These are phyloP conservation scores for Cydia strobilella DNA, from an alignment of 1,140 invertebrate genomes.

Conservation along the genomic window DNA sequence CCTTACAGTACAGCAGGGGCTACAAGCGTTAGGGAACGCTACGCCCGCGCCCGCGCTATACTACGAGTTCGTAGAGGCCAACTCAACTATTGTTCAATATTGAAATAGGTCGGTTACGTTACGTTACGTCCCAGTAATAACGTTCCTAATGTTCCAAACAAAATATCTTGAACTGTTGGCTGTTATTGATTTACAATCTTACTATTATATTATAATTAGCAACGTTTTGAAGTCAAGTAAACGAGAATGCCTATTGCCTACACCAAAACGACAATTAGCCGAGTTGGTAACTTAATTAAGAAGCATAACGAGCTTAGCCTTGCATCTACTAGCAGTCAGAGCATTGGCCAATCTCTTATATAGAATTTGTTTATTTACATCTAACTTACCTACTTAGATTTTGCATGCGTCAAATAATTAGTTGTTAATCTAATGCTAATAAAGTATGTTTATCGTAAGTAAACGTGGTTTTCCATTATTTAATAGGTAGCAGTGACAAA, in stretches of 20 bases:
- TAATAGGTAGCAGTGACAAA: too few species aligned
- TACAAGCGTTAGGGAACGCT: conserved; percentile 4
- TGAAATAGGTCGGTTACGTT: too few species aligned
- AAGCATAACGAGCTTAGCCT: conserved; percentile 38
- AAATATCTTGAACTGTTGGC: too few species aligned
- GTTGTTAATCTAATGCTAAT: background rate
- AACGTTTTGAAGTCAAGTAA: conserved; percentile 28
- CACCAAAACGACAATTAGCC: conserved; percentile 33
- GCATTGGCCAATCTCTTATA: conserved; percentile 33
- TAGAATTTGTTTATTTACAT: background rate
- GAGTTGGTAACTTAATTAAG: conserved; percentile 38
- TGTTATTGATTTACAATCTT: background rate
- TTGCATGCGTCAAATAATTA: background rate
- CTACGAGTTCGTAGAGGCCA: background rate
- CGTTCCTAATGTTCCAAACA: too few species aligned
- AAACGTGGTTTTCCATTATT: too few species aligned
- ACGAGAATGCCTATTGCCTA: conserved; percentile 13
- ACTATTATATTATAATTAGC: background rate
- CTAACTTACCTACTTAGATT: background rate
- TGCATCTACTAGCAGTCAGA: conserved; percentile 28
- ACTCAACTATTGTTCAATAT: background rate
- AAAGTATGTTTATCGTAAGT: too few species aligned
- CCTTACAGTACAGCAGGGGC: too few species aligned
- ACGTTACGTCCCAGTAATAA: too few species aligned
- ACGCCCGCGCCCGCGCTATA: too few species aligned